Base-by-base conservation (phyloP, 2,888 invertebrate species). In the Bombylius major region DNA sequence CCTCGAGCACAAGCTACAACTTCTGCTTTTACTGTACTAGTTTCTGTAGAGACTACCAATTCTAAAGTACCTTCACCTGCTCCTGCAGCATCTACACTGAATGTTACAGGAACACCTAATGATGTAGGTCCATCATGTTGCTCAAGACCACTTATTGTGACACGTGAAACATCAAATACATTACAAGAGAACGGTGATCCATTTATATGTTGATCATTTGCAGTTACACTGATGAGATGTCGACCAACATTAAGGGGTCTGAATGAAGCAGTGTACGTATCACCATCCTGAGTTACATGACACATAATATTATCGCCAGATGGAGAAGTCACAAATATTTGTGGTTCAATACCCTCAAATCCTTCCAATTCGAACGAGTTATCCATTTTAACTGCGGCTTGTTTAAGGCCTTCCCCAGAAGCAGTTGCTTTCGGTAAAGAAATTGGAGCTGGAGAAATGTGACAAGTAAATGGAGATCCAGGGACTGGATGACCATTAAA, bases 121-220 rank as follows among this genome's bases (percentile, higher is more conserved):
- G 70, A 70, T 3, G 72, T 69, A 0, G 74, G 74, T 0, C 74
- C 74, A 36, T 71, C 70, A 42, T 70, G 69, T 53, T 75, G 74
- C 70, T 86, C 84, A 39, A 86, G 67, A 3, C 86, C 86, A 23
- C 83, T 82, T 34, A 86, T 85, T 42, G 82, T 75, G 13, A 89
- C 90, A 61, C 89, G 83, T 2, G 86, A 83, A 0, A 95, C 93
- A 69, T 96, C 94, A 65, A 94, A 96, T 45, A 94, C 91, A 70
- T 95, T 93, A 72, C 95, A 95, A 31, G 87, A 88, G 72, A 93
- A 94, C 0, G 96, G 96, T 31, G 93, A 93, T 3, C 94, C 94
- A 58, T 86, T 86, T 5, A 95, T 87, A 53, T 89, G 87, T 61
- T 91, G 84, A 42, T 87, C 89, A 55, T 89, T 89, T 52, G 90